Base-by-base conservation (phyloP, 2,113 vertebrate genomes). In the Rhea pennata region DNA sequence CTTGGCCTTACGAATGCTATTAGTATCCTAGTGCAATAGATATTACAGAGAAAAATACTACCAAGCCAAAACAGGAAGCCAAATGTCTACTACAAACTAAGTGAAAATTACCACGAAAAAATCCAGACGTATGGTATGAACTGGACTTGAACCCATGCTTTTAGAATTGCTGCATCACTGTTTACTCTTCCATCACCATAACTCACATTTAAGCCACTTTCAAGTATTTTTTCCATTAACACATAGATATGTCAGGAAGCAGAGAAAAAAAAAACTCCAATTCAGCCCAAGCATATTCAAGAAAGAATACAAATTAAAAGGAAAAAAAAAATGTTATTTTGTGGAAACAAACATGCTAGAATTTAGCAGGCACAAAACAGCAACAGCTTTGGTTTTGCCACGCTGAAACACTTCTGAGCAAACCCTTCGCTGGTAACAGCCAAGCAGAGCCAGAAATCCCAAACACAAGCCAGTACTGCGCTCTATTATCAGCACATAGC, bases 41-140 rank as follows among this genome's bases (percentile, higher is more conserved):
- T 19, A 56, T 1, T 15, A 62, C 72, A 17, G 92, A 77, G 90
- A 33, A 75, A 5, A 82, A 74, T 3, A 5, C n/a, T 3, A 22
- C 54, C 83, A 61, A 51, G 92, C 92, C 96, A 94, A n/a, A 72
- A 48, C 90, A 88, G 95, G 95, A 88, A 96, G 95, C 88, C 95
- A 95, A 97, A 88, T 10, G 80, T 92, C 96, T 96, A 61, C 92
- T 36, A 73, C 51, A 87, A 87, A 88, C 73, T 4, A 87, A 87
- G 92, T 87, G 93, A 75, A 87, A 93, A 96, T 70, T 56, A 84
- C 88, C 86, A 61, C n/a, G 1, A 72, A 44, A 90, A 73, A 27
- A 16, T 91, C 66, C 94, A 95, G 95, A 53, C 91, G n/a, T 66
- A n/a, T 39, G 93, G 82, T 29, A 48, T 85, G 95, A 92, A 92